Evolutionary conservation across 1,140 invertebrate species (phyloP), one percentile per base, ranked within the genome.

Genomic region (Lasaia peninsularis): DNA sequence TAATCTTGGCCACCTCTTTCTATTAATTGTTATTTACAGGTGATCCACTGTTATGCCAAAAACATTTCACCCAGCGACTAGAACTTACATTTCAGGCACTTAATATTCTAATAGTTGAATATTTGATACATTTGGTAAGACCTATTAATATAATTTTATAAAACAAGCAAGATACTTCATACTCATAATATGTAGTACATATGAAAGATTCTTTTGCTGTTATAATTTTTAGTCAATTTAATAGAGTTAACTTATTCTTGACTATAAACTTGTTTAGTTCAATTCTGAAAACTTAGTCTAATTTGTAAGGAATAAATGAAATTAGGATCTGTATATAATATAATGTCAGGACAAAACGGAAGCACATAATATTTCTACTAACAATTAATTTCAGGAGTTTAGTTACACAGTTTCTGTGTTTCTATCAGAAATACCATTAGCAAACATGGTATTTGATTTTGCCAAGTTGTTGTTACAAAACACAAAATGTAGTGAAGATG

Each of bases 401-500:
- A 88, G 82, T 56, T 92, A 91, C 63, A 84, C 86, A n/a, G 70
- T 92, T 6, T 92, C 91, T 12, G 86, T 92, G 24, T 91, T 92
- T 73, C 78, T 88, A 58, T 90, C 90, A 11, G 91, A 92, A 73
- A 90, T 91, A 55, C 89, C 91, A 2, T 65, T 91, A 33, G 71
- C 80, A 2, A 88, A 86, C 54, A 88, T 88, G 83, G 69, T 82
- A 11, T 86, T 88, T 65, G 63, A 69, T 9, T 84, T 82, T 59
- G 72, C 85, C 2, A 82, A 75, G 48, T 54, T 64, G 0, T 60
- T 88, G 12, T 57, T 81, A 54, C 40, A 70, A 8, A 62, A 53
- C 11, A 56, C 44, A 5, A 57, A 67, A 11, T 51, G 70, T 9
- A 58, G 69, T 37, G 49, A 69, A 9, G 4, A 52, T 7, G 54